Percentiles rank a stretch among this genome's conserved stretches.
These are phyloP conservation scores for Dione vanillae DNA, from an alignment of 2,888 invertebrate genomes.

Conservation along the genomic window DNA sequence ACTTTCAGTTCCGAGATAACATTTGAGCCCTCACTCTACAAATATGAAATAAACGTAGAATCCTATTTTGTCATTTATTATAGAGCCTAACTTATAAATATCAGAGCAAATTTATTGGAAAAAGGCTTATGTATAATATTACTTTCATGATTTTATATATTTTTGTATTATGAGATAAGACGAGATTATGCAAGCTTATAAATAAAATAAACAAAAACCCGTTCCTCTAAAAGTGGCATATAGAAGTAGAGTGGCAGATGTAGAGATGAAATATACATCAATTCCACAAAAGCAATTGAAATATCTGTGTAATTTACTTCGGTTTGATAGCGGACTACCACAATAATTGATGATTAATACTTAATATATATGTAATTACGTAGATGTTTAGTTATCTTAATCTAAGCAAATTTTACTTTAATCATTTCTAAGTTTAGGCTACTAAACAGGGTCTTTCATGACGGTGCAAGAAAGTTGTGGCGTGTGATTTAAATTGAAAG, in stretches of 20 bases:
- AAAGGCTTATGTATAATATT: slow-evolving; percentile 4
- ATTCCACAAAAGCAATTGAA: too few species aligned
- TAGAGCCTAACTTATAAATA: not conserved
- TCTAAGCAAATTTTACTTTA: not conserved
- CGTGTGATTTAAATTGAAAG: too few species aligned
- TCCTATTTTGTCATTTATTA: slow-evolving; percentile 5
- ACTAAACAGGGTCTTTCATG: too few species aligned
- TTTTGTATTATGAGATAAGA: not conserved
- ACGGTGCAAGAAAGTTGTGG: too few species aligned
- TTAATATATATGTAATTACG: not conserved
- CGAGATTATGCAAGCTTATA: not conserved
- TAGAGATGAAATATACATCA: too few species aligned
- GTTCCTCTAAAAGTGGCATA: not conserved
- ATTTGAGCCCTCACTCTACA: too few species aligned
- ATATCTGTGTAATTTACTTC: not conserved
- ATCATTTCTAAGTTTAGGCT: too few species aligned
- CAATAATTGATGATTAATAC: not conserved
- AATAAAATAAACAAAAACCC: not conserved
- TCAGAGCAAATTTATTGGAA: slow-evolving; percentile 5
- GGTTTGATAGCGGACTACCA: not conserved
- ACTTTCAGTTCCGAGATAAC: too few species aligned
- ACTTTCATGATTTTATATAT: slow-evolving; percentile 2
- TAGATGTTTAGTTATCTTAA: not conserved
- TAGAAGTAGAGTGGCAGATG: not conserved
- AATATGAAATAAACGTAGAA: slow-evolving; percentile 4